Percentiles rank a stretch among this genome's conserved stretches.
These are phyloP conservation scores for Andrena marginata DNA, from an alignment of 2,888 invertebrate species.

Conservation along the genomic window DNA sequence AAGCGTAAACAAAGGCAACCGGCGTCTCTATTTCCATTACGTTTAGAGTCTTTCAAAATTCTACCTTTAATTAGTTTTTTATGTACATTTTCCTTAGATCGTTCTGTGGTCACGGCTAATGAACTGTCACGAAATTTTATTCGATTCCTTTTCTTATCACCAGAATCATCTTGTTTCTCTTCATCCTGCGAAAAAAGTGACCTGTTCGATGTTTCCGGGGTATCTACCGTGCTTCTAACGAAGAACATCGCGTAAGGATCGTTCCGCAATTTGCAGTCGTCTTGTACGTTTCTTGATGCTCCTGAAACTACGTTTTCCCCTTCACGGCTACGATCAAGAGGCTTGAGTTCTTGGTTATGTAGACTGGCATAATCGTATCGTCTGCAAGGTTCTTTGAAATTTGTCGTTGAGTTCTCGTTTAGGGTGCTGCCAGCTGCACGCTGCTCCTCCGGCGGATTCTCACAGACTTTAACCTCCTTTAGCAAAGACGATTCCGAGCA, in stretches of 20 bases:
- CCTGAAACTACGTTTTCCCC: neutral
- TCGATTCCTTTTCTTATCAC: neutral
- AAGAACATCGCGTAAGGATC: conserved; percentile 72
- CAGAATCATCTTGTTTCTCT: neutral
- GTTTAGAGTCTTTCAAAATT: neutral
- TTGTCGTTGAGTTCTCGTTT: conserved; percentile 23
- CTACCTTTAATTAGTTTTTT: neutral
- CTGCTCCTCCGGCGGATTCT: neutral
- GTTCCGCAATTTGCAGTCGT: neutral
- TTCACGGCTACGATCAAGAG: no score
- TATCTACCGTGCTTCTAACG: conserved; percentile 36
- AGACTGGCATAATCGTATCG: no score
- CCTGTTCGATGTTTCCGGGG: neutral
- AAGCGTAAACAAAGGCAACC: conserved; percentile 75
- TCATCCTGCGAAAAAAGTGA: neutral
- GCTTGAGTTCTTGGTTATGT: no score
- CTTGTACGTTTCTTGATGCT: neutral
- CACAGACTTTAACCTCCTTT: conserved; percentile 14
- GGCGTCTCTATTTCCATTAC: conserved; percentile 5
- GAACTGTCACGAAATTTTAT: conserved; percentile 24
- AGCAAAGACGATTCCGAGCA: conserved; percentile 55
- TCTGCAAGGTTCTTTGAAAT: neutral
- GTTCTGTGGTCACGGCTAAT: neutral
- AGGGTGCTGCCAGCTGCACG: neutral
- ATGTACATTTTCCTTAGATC: neutral